A percentile compares a stretch with the other conserved stretches of the same genome.
These are phyloP conservation scores for Scaptomyza montana DNA, from an alignment of 1,140 invertebrate genomes.

Conservation along the genomic window DNA sequence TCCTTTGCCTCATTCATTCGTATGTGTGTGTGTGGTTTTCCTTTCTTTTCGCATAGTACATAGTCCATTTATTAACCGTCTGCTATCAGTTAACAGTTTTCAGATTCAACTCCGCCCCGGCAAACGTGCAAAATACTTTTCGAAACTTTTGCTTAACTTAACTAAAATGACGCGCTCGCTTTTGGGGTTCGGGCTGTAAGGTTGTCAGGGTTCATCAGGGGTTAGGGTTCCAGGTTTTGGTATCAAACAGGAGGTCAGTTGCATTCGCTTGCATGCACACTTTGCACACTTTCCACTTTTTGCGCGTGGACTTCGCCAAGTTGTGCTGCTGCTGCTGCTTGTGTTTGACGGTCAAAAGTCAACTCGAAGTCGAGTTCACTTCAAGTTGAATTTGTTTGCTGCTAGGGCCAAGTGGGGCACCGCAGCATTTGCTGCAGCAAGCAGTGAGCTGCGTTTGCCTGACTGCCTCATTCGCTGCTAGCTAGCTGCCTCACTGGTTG, in stretches of 20 bases:
- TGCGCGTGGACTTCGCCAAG: conserved; percentile 26
- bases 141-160: conserved; percentile 67
- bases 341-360: conserved; percentile 81
- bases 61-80: conserved; percentile 72
- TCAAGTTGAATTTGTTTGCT: conserved; percentile 81
- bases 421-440: neutral
- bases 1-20: neutral
- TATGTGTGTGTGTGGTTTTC: neutral
- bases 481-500: conserved; percentile 16
- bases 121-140: conserved; percentile 74
- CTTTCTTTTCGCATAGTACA: conserved; percentile 7
- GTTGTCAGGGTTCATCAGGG: neutral
- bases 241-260: conserved; percentile 61
- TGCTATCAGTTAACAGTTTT: conserved; percentile 70
- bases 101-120: conserved; percentile 12
- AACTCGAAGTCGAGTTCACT: conserved; percentile 82
- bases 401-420: conserved; percentile 51
- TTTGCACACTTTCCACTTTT: conserved; percentile 76
- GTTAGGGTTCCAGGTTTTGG: conserved; percentile 1
- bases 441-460: neutral
- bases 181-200: neutral
- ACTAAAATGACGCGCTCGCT: conserved; percentile 39
- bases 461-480: conserved; percentile 4
- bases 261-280: conserved; percentile 81
- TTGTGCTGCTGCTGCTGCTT: conserved; percentile 7